Base-by-base conservation (phyloP, 1,140 invertebrate species). In the Temnothorax nylanderi region DNA sequence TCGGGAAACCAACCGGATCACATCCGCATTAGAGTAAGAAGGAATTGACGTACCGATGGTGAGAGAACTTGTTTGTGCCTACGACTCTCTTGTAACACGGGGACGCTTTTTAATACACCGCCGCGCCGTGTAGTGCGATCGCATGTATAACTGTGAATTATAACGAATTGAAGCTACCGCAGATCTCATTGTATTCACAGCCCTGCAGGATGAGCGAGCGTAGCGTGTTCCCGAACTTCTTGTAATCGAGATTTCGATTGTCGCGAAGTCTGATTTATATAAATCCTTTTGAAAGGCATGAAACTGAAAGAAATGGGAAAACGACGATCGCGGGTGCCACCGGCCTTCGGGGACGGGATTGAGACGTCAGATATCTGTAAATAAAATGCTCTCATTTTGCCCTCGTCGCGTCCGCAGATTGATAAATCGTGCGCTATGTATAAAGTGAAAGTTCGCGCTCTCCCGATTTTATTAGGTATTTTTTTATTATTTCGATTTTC, bases 11-110 rank as follows among this genome's bases (percentile, higher is more conserved):
- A 65, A 51, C 62, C 21, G 56, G 51, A 74, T 71, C 76, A 37
- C 41, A 80, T 26, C 44, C 62, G 69, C 49, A 56, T 67, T 58
- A 84, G 10, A 62, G 34, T 49, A 62, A 81, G 72, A 87, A 89
- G 88, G 90, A 91, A 91, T 91, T 91, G 90, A 91, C 81, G 90
- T 91, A 85, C 90, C 88, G 74, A 89, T 86, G 86, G 78, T 84
- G 90, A 91, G 87, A 89, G 86, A 88, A 89, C 80, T 89, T 86
- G 90, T 91, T 91, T 88, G 90, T 91, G 89, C 90, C 90, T 91
- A 90, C 89, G 82, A 91, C 80, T 87, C 85, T 88, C 84, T 78
- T 90, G 77, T 82, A 84, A 69, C 74, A 77, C 74, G 56, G 58
- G 78, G 65, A 71, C 82, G 76, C 72, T 82, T 49, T 77, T 82